phyloP scores from a whole-genome alignment of 2,113 vertebrate genomes.

The Oenanthe melanoleuca region DNA sequence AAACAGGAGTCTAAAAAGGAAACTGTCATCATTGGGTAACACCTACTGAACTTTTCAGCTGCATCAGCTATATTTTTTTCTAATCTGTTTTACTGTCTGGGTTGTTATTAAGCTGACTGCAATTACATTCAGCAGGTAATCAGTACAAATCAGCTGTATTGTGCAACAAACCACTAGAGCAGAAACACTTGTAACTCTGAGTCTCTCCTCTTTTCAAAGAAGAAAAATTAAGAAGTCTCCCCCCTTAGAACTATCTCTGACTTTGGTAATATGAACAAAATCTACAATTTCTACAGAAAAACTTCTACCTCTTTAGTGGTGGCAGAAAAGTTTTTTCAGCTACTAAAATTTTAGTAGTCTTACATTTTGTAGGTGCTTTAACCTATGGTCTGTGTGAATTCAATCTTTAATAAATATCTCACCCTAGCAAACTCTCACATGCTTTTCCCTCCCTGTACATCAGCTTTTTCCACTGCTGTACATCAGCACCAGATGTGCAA shows the following conservation, averaged over 20 bases:
- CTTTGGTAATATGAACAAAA: not conserved
- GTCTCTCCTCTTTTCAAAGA: not conserved
- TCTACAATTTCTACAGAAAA: not conserved
- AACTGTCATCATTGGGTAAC: not conserved
- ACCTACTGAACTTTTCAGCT: not conserved
- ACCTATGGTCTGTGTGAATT: not conserved
- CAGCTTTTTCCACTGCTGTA: too few relatives aligned
- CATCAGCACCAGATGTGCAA: not conserved
- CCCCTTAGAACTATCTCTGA: not conserved
- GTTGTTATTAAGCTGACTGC: not conserved
- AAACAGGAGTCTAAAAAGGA: not conserved
- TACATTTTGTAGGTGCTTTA: not conserved
- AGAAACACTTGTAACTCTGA: not conserved
- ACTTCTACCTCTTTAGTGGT: not conserved
- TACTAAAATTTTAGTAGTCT: not conserved
- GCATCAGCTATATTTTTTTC: not conserved
- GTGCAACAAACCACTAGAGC: not conserved
- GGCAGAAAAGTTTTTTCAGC: not conserved
- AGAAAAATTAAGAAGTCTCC: not conserved
- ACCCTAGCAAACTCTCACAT: not conserved
- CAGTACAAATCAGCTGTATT: not conserved
- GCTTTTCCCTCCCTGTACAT: not conserved
- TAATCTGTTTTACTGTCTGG: not conserved
- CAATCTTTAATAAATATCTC: not conserved
- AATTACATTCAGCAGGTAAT: slow-evolving; percentile 6